Conservation (phyloP, 2,888 invertebrate genomes). For the Teleogryllus oceanicus region DNA sequence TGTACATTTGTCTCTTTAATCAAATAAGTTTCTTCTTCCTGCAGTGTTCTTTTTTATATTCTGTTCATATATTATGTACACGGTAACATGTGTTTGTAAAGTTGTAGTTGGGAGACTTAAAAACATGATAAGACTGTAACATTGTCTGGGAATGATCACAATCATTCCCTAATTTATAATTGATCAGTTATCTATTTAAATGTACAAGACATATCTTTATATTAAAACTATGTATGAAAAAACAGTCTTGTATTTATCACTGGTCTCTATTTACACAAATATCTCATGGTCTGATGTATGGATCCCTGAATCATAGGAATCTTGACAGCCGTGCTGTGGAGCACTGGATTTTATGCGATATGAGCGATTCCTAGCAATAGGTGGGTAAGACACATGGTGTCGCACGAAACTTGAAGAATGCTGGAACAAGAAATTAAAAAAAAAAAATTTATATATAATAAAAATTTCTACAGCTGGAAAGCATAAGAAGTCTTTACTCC, state of each 20-base stretch:
- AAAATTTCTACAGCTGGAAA: no score
- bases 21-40: no score
- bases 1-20: neutral
- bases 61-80: neutral
- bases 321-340: constrained; percentile 33
- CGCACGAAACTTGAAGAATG: constrained; percentile 34
- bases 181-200: neutral
- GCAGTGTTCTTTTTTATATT: neutral
- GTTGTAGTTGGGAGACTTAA: no score
- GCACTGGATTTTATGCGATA: constrained; percentile 25
- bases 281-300: constrained; percentile 37
- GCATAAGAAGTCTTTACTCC: no score
- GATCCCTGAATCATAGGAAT: constrained; percentile 37
- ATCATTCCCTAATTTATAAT: neutral
- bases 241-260: constrained; percentile 10
- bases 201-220: neutral
- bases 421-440: constrained; percentile 24
- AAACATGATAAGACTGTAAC: neutral
- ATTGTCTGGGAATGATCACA: neutral
- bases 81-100: neutral
- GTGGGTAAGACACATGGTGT: constrained; percentile 37
- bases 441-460: neutral
- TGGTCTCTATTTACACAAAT: constrained; percentile 27
- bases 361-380: constrained; percentile 34
- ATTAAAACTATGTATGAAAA: neutral